Evolutionary conservation across 2,113 vertebrate species (phyloP), one percentile per base, ranked within the genome.

Genomic region (Aix galericulata): DNA sequence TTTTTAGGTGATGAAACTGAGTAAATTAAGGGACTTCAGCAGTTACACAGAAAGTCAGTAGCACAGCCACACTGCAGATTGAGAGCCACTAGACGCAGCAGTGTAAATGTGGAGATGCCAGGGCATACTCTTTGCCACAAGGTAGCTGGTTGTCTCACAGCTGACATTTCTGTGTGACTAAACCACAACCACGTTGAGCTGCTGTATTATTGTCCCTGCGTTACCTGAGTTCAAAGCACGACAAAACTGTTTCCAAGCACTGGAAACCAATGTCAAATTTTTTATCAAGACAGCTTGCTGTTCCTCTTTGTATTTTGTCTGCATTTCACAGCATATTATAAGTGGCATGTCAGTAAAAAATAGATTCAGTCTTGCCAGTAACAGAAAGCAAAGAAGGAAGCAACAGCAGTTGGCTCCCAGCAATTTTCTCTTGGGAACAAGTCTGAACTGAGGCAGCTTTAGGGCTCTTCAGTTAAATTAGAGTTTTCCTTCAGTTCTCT

Each of bases 341-440:
- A 96, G 82, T 88, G 88, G 68, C 93, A 75, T 86, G 91, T 92
- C 95, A 95, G 94, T 94, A 92, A 93, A 93, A 97, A 96, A 90
- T 89, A 97, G 86, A 90, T 84, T 83, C 67, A 48, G 66, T 82
- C 88, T 95, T 93, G 89, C 95, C 75, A 85, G 90, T 56, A 90
- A 95, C 38, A 64, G 94, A 81, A 82, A 90, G 82, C 59, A 67
- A 50, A 87, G 86, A 83, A 91, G 89, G 67, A 92, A 93, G 74
- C 11, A 0, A 86, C 6, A 0, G 50, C 55, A 83, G 56, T 91
- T 96, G 82, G 93, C 95, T 96, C 80, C 92, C 91, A 93, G 94
- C 91, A 89, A 79, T 94, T 94, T 94, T 96, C 81, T 96, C 86
- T 95, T 91, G 91, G 77, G 79, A 93, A 73, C 91, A 96, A 95